Evolutionary conservation across 92 coral and sea anemone genomes (phyloP).

Genomic region (Pocillopora grandis): DNA sequence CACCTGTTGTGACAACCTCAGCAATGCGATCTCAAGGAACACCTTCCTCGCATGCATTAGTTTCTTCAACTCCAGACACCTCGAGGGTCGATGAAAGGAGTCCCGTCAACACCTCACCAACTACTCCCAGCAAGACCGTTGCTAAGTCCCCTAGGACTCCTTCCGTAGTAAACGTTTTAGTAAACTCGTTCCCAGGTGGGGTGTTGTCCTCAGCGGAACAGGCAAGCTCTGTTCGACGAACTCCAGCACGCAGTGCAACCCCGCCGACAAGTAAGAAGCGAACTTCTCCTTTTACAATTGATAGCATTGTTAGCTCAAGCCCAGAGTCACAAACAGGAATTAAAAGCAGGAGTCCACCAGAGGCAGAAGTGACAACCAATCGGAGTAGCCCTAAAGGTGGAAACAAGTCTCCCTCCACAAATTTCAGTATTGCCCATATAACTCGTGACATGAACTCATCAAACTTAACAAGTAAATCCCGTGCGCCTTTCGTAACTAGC

Average conservation of each 20-base stretch:
- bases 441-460: conserved; percentile 62
- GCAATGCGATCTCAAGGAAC: conserved; percentile 35
- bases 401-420: conserved; percentile 61
- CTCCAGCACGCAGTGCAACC: conserved; percentile 23
- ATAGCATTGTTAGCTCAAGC: conserved; percentile 67
- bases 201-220: conserved; percentile 19
- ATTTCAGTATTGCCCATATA: conserved; percentile 94
- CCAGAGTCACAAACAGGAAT: conserved; percentile 23
- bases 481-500: conserved; percentile 22
- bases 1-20: conserved; percentile 22
- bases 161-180: conserved; percentile 17
- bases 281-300: conserved; percentile 82
- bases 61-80: conserved; percentile 10
- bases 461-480: conserved; percentile 18
- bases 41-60: conserved; percentile 10
- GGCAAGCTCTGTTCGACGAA: conserved; percentile 15
- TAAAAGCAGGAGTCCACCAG: conserved; percentile 10
- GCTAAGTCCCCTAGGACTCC: conserved; percentile 36
- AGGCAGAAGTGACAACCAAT: background rate
- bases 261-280: conserved; percentile 47
- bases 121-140: conserved; percentile 18
- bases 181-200: conserved; percentile 15
- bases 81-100: conserved; percentile 17
- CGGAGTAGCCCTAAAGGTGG: conserved; percentile 38
- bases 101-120: conserved; percentile 27